Base-by-base conservation (phyloP, 2,797 vertebrate genomes). In the Tenualosa thibaudeaui region DNA sequence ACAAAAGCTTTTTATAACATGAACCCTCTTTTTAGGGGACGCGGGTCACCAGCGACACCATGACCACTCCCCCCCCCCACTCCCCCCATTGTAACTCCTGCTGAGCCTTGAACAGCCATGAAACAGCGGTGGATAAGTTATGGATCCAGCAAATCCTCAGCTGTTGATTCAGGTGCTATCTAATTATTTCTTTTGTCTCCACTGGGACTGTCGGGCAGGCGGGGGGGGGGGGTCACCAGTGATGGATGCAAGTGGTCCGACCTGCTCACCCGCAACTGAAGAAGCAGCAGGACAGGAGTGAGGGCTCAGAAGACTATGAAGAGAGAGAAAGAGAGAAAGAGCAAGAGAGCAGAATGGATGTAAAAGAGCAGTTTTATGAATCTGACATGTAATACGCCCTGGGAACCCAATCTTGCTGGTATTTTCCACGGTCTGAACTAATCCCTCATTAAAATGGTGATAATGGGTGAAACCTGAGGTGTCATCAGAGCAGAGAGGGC, bases 91-190 rank as follows among this genome's bases (percentile, higher is more conserved):
- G 65, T 71, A 51, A 0, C 56, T 87, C 88, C 86, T 56, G 31
- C 78, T 82, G 88, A 62, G 83, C 85, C 58, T 86, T 87, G 81
- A 85, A 84, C 86, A 84, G 86, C 86, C 85, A 86, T 83, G 87
- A 85, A 90, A 90, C 90, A 12, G 88, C 86, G 75, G 49, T 86
- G 90, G 88, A 92, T 90, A 90, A 92, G 86, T 91, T 93, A 89
- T 90, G 84, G 92, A 88, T 89, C 88, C 89, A 8, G 71, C 88
- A 93, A 92, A 91, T 87, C 88, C 65, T 82, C 83, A 85, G 86
- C 88, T 95, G 94, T 96, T 95, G 94, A 94, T 92, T 90, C 94
- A 95, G 93, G 94, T 95, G 94, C 88, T 90, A 90, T 94, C 86
- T 93, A 92, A 95, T 95, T 95, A 94, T 95, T 95, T 93, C 92